Base-by-base conservation (phyloP, 2,888 invertebrate genomes). In the Lepetodrilus schrolli region DNA sequence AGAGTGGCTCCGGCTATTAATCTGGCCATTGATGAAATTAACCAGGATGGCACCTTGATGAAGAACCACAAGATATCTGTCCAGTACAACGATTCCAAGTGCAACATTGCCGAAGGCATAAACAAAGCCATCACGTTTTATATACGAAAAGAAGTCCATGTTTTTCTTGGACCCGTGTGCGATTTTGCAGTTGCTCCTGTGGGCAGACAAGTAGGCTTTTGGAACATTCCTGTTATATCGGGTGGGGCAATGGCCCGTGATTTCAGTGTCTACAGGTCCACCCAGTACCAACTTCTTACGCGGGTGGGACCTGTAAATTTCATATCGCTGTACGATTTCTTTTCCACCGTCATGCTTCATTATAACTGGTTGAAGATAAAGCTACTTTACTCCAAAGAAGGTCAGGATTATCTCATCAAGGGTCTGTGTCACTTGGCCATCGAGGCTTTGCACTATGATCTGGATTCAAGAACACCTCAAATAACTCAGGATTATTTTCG, bases 151-250 rank as follows among this genome's bases (percentile, higher is more conserved):
- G 71, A 81, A 30, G 84, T 85, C n/a, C 78, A 87, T 74, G 84
- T 86, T 0, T 88, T 87, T 70, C 80, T 90, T 48, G 90, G 90
- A 0, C 90, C 90, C 2, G 82, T 82, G 8, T 89, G 89, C 78
- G 90, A 90, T 75, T 90, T 95, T 49, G 95, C 96, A 0, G 90
- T 96, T 83, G 96, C 96, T 86, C 96, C 96, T 0, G 96, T 97
- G 1, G 96, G 96, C 2, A 66, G 76, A 26, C 78, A 82, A 70
- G 49, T 96, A 0, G 95, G 95, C 1, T 96, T 95, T 89, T 96
- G 96, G 96, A 83, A 85, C 47, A 94, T 95, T 0, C 96, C 96
- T 0, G 94, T 96, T 82, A 95, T 96, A 83, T 96, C 96, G 7
- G 84, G 83, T 1, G 90, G 89, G 0, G 90, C 88, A 7, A 80